Base-by-base conservation (phyloP, 1,140 invertebrate species). In the Hyposmocoma kahamanoa region DNA sequence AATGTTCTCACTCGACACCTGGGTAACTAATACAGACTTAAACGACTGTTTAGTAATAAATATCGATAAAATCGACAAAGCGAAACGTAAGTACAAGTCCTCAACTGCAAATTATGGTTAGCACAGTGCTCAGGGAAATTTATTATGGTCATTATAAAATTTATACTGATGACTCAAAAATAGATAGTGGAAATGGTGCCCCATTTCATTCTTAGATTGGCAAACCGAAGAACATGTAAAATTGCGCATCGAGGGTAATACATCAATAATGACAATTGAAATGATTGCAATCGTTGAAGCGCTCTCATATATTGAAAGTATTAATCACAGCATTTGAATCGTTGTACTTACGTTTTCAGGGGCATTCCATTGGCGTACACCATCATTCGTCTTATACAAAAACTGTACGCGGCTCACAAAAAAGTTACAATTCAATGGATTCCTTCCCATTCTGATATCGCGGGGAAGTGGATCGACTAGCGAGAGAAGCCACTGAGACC, bases 211-310 rank as follows among this genome's bases (percentile, higher is more conserved):
- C 6, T 48, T 18, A 20, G 22, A 48, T 19, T 30, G 13, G 17
- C 36, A 48, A 30, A 19, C 20, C 1, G 13, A 26, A 1, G 13
- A 26, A 0, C 19, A 2, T 22, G n/a, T 41, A 11, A 42, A 20
- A 30, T 20, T 28, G 20, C 18, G 26, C 10, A 30, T 41, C 4
- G 18, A 18, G n/a, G 4, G 13, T 11, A 24, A 39, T 24, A 20
- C 30, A 20, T 48, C 36, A 4, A 48, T 48, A 3, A 48, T 48
- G 47, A 10, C 10, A 3, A 15, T 20, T 2, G 47, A 48, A 42
- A 11, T 48, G 1, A 22, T 41, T 19, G 47, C 47, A 1, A 48
- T 48, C 4, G 11, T 15, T 19, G 18, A 48, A 38, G 36, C 47
- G 3, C 18, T 48, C 2, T n/a, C 15, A 8, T 49, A 49, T 26